Base-by-base conservation (phyloP, 2,797 vertebrate species). In the Amphiprion clarkii region DNA sequence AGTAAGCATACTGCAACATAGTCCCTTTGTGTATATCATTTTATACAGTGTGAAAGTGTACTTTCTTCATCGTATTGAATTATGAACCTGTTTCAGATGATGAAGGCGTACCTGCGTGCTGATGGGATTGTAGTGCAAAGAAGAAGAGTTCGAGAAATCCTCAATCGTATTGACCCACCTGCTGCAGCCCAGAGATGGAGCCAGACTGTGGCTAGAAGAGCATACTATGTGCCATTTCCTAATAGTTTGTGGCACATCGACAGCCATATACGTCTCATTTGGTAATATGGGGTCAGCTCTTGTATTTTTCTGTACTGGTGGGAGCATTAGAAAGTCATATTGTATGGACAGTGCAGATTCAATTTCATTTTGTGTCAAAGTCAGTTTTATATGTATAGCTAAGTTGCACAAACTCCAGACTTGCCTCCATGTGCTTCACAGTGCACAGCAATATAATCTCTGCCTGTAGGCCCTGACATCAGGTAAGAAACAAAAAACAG, bases 201-300 rank as follows among this genome's bases (percentile, higher is more conserved):
- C 31, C 67, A 51, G 68, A 44, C 68, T 13, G 39, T 71, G 36
- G 27, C 58, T 1, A 62, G 58, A n/a, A 71, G 68, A 61, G 44
- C 36, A 33, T 54, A 61, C 23, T 31, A 71, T 61, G 58, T 62
- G 57, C 68, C 71, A 33, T 63, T 75, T 49, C 75, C 80, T 21
- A 82, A 65, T 19, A 79, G 73, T 27, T 36, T 83, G 11, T 80
- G 81, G 67, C 77, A 84, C 60, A 84, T 79, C 21, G 63, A 72
- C 48, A 14, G 69, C 6, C 17, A 72, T 33, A 63, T 63, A 59
- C n/a, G 17, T 52, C 77, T 84, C 5, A 84, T 80, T 54, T 8
- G 55, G 59, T 79, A 73, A 40, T 40, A 10, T 6, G 39, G 39
- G 39, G 39, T 40, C 39, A 40, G 39, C 39, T 40, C 39, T 40